These are phyloP conservation scores for Chalcis sispes DNA, from an alignment of 2,888 invertebrate species.

Conservation along the genomic window DNA sequence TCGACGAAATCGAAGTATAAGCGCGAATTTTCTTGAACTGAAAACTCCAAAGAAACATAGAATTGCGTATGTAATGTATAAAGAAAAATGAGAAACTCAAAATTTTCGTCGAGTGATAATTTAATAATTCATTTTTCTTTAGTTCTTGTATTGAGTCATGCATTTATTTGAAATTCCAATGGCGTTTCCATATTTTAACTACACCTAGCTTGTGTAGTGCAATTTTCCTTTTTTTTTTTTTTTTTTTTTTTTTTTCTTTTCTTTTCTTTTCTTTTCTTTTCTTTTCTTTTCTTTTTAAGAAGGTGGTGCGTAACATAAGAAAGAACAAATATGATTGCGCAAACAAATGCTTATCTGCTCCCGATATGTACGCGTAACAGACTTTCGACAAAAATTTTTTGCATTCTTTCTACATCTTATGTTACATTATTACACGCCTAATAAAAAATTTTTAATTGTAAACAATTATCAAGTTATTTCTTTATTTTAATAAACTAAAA, in stretches of 20 bases:
- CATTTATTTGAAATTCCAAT: constrained; percentile 61
- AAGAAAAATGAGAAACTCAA: constrained; percentile 46
- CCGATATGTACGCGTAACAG: constrained; percentile 53
- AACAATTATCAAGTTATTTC: constrained; percentile 42
- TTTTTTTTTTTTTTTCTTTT: constrained; percentile 57
- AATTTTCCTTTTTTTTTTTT: constrained; percentile 61
- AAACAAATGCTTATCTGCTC: constrained; percentile 58
- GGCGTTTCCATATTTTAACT: constrained; percentile 59
- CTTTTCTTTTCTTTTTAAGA: no score
- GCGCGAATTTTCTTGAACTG: constrained; percentile 47
- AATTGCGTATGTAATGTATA: constrained; percentile 46
- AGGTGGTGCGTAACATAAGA: constrained; percentile 67
- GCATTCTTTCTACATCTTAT: constrained; percentile 68
- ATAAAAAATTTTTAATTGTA: constrained; percentile 72
- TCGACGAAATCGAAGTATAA: constrained; percentile 45
- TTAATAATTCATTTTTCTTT: constrained; percentile 37
- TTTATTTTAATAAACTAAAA: constrained; percentile 46
- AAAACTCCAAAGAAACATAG: constrained; percentile 52
- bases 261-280: constrained; percentile 55
- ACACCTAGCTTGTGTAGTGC: constrained; percentile 62
- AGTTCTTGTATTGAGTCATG: constrained; percentile 55
- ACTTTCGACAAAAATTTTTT: constrained; percentile 51
- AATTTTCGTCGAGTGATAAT: constrained; percentile 48
- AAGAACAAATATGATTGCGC: constrained; percentile 60
- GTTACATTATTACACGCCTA: constrained; percentile 73